These are phyloP conservation scores for Neofelis nebulosa DNA, from an alignment of 2,113 vertebrate species.

Conservation along the genomic window DNA sequence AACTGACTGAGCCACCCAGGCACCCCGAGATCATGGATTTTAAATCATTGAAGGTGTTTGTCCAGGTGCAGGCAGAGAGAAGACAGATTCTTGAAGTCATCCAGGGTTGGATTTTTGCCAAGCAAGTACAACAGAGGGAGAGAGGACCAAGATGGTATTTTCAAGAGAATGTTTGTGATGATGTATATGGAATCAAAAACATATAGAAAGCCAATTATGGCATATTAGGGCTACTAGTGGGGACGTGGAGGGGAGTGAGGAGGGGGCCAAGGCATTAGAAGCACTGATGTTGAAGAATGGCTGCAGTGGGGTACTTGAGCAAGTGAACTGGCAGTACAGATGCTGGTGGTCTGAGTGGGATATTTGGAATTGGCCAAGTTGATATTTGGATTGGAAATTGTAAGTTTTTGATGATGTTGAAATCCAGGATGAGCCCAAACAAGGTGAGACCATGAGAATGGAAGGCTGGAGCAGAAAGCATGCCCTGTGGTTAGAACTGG, in stretches of 20 bases:
- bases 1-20: no score
- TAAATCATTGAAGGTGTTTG: slow-evolving; percentile 2
- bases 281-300: background rate
- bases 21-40: background rate
- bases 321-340: background rate
- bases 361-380: background rate
- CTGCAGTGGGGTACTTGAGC: background rate
- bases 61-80: background rate
- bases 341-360: background rate
- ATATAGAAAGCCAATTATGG: background rate
- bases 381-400: background rate
- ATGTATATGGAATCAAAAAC: background rate
- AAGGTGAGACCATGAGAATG: background rate
- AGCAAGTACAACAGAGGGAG: background rate
- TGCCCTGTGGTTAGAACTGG: background rate
- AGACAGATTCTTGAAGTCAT: background rate
- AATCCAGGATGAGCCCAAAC: background rate
- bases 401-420: slow-evolving; percentile 7
- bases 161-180: background rate
- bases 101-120: background rate
- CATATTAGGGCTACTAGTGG: background rate
- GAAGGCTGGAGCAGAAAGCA: background rate
- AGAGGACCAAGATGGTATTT: background rate
- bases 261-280: background rate
- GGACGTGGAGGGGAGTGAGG: background rate